Evolutionary conservation across 2,888 invertebrate species (phyloP), one percentile per base, ranked within the genome.

Genomic region (Chrysolina haemoptera): DNA sequence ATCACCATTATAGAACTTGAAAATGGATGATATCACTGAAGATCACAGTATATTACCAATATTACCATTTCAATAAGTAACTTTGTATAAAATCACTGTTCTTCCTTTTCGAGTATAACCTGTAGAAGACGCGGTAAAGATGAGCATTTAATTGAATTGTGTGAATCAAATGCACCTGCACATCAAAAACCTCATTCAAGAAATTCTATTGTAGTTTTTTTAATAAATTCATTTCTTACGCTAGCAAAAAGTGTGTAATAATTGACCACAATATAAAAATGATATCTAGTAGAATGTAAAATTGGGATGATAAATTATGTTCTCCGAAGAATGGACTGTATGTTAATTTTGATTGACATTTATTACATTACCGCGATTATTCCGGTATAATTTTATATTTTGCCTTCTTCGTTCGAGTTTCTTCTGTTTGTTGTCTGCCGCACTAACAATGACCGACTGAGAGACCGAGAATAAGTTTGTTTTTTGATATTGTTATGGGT

Each of bases 281-380:
- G 1, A 27, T 59, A 35, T 59, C 59, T 59, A 59, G 59, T 27
- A 20, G 53, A 53, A 53, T 20, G 53, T 53, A 20, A 53, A 53
- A 53, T 53, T 59, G 59, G 35, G 16, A 59, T 59, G n/a, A 59
- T 59, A 59, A 59, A 59, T 59, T 27, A 59, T 35, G 59, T 59
- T 59, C 22, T 27, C n/a, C 59, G 16, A 59, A 59, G 59, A 59
- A 59, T 35, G 59, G 59, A 9, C 35, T 59, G 27, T 76, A 74
- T 74, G 71, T 69, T 74, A 74, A 72, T 74, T 72, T 72, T 74
- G 74, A 76, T 76, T 74, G 76, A 76, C 76, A 70, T 74, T 76
- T 74, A 74, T 74, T 74, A 70, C 74, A 74, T 69, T 70, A 76
- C 68, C 70, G 55, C 69, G 74, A 76, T 76, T 76, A 76, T 76